These are phyloP conservation scores for Papilio polytes DNA, from an alignment of 1,140 invertebrate species.

Conservation along the genomic window DNA sequence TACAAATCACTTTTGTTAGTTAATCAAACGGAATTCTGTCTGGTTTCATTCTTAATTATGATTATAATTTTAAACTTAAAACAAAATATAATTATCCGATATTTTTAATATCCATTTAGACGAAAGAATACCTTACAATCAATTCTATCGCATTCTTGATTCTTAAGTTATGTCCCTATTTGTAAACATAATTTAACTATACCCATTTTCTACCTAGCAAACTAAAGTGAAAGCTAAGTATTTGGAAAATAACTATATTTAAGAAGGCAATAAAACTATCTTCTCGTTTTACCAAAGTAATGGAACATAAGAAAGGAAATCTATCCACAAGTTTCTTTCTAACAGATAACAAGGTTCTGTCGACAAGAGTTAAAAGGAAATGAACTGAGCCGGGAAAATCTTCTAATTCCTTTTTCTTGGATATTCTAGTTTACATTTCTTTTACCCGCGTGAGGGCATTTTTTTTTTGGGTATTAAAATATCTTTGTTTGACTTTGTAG, in stretches of 20 bases:
- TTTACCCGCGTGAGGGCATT: background rate
- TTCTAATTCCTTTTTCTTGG: conserved; percentile 23
- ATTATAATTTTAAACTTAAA: background rate
- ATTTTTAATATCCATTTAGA: background rate
- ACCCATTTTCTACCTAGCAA: no score
- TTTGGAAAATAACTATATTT: background rate
- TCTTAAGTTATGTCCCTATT: no score
- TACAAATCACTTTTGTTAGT: background rate
- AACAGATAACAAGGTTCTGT: conserved; percentile 19
- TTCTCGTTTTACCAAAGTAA: background rate
- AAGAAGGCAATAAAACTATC: background rate
- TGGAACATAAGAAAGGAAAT: conserved; percentile 19
- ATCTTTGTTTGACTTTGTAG: background rate
- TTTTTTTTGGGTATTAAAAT: background rate
- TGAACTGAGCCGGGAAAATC: conserved; percentile 18
- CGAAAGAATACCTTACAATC: no score
- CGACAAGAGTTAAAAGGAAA: conserved; percentile 14
- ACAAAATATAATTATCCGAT: background rate
- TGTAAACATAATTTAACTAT: no score
- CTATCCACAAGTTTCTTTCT: conserved; percentile 6
- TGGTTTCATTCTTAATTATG: background rate
- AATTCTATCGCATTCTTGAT: no score
- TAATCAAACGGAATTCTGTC: background rate
- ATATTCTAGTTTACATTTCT: background rate
- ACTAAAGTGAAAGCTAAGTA: background rate